A percentile compares a stretch with the other conserved stretches of the same genome.
Evolutionary conservation across 2,888 invertebrate genomes (phyloP).

Genomic region (Cremastinae sp.): DNA sequence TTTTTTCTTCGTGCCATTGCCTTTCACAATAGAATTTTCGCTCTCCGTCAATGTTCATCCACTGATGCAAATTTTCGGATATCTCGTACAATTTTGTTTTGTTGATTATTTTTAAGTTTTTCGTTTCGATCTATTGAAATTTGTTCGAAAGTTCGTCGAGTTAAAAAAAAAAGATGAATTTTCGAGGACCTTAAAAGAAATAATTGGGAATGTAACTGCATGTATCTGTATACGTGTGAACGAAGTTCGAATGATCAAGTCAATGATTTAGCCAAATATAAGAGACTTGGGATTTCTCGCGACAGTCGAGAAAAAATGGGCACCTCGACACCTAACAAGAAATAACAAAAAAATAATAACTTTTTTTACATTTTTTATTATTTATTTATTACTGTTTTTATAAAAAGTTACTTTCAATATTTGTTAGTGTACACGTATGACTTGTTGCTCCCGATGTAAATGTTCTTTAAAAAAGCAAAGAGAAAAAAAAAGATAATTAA

Average conservation of each 20-base stretch:
- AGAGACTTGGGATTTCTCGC: slow-evolving; percentile 10
- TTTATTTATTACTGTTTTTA: not conserved
- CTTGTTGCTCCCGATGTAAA: not conserved
- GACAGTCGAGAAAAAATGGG: slow-evolving; percentile 1
- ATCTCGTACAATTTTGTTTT: slow-evolving; percentile 12
- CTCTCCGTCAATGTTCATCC: slow-evolving; percentile 45
- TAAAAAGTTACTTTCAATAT: not conserved
- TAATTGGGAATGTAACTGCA: no score
- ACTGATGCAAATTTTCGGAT: not conserved
- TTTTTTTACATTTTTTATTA: not conserved
- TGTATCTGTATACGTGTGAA: no score
- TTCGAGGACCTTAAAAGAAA: no score
- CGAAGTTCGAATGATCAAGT: slow-evolving; percentile 22
- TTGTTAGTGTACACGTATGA: not conserved
- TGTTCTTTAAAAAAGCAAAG: not conserved
- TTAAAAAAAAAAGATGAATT: slow-evolving; percentile 8
- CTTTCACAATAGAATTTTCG: slow-evolving; percentile 35
- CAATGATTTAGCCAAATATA: slow-evolving; percentile 7
- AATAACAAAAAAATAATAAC: not conserved
- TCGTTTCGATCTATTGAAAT: slow-evolving; percentile 4
- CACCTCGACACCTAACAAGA: not conserved
- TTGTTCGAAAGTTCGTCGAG: slow-evolving; percentile 22
- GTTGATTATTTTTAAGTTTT: slow-evolving; percentile 25
- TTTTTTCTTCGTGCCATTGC: slow-evolving; percentile 18
- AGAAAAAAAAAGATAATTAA: no score